These are phyloP conservation scores for Aphrophora alni DNA, from an alignment of 2,888 invertebrate genomes.

Conservation along the genomic window DNA sequence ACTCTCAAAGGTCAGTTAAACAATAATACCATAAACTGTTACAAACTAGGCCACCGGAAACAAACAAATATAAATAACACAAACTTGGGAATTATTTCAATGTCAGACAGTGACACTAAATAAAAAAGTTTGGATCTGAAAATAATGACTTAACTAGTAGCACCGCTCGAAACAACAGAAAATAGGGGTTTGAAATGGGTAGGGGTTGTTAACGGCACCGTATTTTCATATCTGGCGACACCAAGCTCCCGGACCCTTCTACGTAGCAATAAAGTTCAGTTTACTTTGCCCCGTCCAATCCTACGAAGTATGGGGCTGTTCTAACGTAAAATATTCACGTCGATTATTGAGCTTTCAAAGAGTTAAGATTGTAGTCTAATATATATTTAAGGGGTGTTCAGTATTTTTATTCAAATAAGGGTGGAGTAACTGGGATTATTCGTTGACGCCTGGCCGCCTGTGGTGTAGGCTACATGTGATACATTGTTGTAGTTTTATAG, in stretches of 20 bases:
- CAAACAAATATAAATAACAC: not conserved
- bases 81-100: too few species aligned
- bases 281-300: not conserved
- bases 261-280: not conserved
- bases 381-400: too few species aligned
- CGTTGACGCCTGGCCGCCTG: too few species aligned
- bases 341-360: not conserved
- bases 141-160: not conserved
- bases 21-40: not conserved
- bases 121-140: not conserved
- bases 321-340: not conserved
- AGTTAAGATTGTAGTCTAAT: not conserved
- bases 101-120: not conserved
- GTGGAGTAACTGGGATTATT: too few species aligned
- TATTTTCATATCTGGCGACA: slow-evolving; percentile 4
- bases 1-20: too few species aligned
- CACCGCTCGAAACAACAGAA: not conserved
- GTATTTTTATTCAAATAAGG: too few species aligned
- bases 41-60: not conserved
- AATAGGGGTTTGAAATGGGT: not conserved
- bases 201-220: not conserved
- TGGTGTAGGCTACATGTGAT: too few species aligned
- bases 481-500: too few species aligned
- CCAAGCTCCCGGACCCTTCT: not conserved
- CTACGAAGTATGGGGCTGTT: not conserved